These are phyloP conservation scores for Lydus trimaculatus DNA, from an alignment of 2,888 invertebrate species.

Conservation along the genomic window DNA sequence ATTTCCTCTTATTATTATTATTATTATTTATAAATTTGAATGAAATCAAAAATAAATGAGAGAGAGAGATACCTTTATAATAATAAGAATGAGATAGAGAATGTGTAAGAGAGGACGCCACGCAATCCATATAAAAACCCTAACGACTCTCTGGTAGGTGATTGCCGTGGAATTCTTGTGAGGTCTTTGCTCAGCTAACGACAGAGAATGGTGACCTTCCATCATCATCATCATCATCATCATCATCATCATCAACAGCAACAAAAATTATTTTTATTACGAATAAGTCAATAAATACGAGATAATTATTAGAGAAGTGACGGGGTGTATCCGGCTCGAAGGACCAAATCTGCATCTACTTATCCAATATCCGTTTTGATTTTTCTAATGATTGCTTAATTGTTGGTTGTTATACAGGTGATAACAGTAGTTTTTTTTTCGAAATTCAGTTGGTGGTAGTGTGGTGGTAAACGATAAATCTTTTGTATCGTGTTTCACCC, in stretches of 20 bases:
- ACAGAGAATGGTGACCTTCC: conserved; percentile 23
- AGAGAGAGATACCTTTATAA: background rate
- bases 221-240: conserved; percentile 12
- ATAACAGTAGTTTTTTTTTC: no score
- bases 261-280: background rate
- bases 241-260: background rate
- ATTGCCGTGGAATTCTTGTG: conserved; percentile 26
- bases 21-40: no score
- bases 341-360: no score
- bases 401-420: no score
- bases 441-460: no score
- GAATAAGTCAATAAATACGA: background rate
- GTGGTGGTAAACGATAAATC: no score
- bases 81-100: background rate
- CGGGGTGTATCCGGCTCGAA: no score
- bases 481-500: no score
- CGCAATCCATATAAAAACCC: conserved; percentile 3
- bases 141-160: conserved; percentile 20
- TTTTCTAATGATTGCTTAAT: no score
- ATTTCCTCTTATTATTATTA: background rate
- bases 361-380: no score
- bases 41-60: background rate
- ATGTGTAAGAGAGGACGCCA: background rate
- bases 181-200: conserved; percentile 36
- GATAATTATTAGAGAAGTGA: background rate